phyloP scores from a whole-genome alignment of 1,140 invertebrate genomes.

The Heliothis virescens region DNA sequence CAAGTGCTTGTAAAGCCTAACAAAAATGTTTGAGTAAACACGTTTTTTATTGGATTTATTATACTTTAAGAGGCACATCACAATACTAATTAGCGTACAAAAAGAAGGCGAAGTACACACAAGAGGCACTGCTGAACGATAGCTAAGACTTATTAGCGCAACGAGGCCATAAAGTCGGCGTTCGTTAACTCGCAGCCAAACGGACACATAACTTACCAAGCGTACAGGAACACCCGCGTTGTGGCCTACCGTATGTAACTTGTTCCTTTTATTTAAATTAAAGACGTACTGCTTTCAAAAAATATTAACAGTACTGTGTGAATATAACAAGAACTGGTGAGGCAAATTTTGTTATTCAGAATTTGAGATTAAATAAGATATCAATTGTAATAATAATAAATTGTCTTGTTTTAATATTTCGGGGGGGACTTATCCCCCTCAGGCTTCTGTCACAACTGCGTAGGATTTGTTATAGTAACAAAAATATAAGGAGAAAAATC shows the following conservation, averaged over 20 bases:
- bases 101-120: background rate
- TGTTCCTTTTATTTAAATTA: background rate
- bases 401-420: too few relatives aligned
- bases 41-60: too few relatives aligned
- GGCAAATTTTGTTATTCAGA: too few relatives aligned
- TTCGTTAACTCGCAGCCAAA: slow-evolving; percentile 49
- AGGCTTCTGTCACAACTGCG: slow-evolving; percentile 11
- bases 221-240: slow-evolving; percentile 53
- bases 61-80: too few relatives aligned
- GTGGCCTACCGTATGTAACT: slow-evolving; percentile 24
- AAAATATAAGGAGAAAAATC: slow-evolving; percentile 20
- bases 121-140: background rate
- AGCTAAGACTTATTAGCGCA: slow-evolving; percentile 54
- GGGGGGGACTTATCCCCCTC: background rate
- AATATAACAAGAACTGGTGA: background rate
- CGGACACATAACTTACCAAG: slow-evolving; percentile 52
- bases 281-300: background rate
- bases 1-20: too few relatives aligned
- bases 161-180: slow-evolving; percentile 53
- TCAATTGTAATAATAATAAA: too few relatives aligned
- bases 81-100: background rate
- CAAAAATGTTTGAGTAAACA: too few relatives aligned
- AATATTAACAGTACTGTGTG: background rate
- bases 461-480: slow-evolving; percentile 15
- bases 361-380: too few relatives aligned